Evolutionary conservation across 2,113 vertebrate species (phyloP).

Genomic region (Laticauda laticaudata): DNA sequence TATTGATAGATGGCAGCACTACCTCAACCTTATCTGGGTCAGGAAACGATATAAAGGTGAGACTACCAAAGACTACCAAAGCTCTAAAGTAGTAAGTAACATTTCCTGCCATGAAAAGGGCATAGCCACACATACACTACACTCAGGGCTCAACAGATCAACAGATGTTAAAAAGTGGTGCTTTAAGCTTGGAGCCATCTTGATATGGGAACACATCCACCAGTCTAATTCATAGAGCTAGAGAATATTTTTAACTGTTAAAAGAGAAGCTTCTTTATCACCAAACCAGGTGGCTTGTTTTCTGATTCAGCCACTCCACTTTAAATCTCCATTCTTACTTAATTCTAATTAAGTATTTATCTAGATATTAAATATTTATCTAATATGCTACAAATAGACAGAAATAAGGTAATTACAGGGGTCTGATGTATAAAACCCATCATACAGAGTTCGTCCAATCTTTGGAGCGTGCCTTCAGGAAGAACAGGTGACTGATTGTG

Average conservation of each 20-base stretch:
- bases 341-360: neutral
- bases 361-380: neutral
- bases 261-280: neutral
- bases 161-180: neutral
- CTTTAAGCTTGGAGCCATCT: neutral
- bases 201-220: neutral
- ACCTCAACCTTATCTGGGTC: neutral
- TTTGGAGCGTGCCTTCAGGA: slow-evolving; percentile 31
- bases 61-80: neutral
- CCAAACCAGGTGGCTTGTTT: neutral
- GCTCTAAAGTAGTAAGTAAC: neutral
- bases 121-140: neutral
- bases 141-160: neutral
- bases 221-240: neutral
- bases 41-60: neutral
- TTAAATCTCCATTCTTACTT: neutral
- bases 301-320: neutral
- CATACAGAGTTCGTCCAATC: neutral
- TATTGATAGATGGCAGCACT: neutral
- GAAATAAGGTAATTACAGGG: neutral
- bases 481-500: slow-evolving; percentile 44
- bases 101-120: neutral
- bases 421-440: slow-evolving; percentile 30
- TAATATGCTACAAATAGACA: neutral
- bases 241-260: neutral